Evolutionary conservation across 1,140 invertebrate genomes (phyloP).

Genomic region (Diachasma alloeum): DNA sequence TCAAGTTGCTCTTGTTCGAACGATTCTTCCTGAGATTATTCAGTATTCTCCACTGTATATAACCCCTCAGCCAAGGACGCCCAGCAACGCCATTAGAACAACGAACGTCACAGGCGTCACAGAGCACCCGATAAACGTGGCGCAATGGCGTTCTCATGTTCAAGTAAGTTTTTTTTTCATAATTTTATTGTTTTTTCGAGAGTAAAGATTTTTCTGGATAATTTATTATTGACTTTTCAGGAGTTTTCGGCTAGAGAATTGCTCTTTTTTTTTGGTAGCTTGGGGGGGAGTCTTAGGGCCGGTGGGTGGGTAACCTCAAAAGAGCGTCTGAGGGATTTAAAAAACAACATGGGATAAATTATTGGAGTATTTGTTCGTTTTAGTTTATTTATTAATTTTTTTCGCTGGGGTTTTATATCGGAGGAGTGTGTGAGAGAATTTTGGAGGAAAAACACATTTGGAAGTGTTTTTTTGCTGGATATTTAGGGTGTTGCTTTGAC

Average conservation of each 20-base stretch:
- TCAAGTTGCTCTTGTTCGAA: no score
- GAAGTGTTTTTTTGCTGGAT: neutral
- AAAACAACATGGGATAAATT: neutral
- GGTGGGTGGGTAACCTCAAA: neutral
- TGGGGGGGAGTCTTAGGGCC: neutral
- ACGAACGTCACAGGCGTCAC: no score
- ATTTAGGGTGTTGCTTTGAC: constrained; percentile 10
- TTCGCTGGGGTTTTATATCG: neutral
- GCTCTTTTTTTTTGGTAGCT: no score
- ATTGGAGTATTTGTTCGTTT: neutral
- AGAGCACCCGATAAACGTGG: neutral
- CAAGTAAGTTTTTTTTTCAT: constrained; percentile 60
- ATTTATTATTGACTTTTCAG: neutral
- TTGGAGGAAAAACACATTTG: neutral
- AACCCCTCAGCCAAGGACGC: no score
- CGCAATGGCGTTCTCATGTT: constrained; percentile 69
- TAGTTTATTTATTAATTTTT: constrained; percentile 5
- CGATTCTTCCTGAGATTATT: no score
- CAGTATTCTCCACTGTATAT: no score
- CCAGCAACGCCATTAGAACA: no score
- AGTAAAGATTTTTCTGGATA: constrained; percentile 21
- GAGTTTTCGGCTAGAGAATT: neutral
- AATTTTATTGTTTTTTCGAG: constrained; percentile 17
- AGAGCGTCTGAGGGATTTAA: neutral
- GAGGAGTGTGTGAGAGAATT: no score